Evolutionary conservation across 2,888 invertebrate genomes (phyloP).

Genomic region (Sturmia bella): DNA sequence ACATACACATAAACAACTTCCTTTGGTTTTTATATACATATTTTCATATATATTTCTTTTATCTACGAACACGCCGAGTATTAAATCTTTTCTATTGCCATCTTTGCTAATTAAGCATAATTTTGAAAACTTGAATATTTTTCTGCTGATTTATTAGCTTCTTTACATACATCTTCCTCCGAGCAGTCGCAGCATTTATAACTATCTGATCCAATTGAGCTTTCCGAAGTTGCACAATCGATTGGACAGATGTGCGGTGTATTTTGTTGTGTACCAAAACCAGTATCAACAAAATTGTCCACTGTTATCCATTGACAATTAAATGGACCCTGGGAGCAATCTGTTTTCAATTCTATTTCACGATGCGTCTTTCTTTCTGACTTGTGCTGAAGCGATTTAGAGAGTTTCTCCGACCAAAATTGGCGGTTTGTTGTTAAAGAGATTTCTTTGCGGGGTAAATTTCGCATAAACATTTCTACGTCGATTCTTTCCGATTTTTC

Average conservation of each 20-base stretch:
- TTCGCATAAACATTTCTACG: background rate
- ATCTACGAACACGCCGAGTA: no score
- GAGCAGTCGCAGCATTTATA: constrained; percentile 59
- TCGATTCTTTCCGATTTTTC: constrained; percentile 51
- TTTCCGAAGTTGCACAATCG: constrained; percentile 72
- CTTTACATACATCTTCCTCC: constrained; percentile 40
- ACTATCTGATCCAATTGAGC: constrained; percentile 70
- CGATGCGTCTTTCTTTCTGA: constrained; percentile 67
- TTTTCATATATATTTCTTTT: no score
- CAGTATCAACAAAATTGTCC: constrained; percentile 71
- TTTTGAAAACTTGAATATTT: no score
- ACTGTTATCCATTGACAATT: constrained; percentile 76
- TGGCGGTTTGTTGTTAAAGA: constrained; percentile 6
- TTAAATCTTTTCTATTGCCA: no score
- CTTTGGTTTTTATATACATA: no score
- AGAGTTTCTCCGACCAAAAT: background rate
- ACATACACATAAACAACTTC: no score
- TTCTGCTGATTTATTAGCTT: constrained; percentile 10
- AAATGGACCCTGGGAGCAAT: constrained; percentile 78
- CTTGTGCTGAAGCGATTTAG: constrained; percentile 60
- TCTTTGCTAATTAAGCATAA: no score
- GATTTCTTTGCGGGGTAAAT: constrained; percentile 16
- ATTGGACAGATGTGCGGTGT: constrained; percentile 77
- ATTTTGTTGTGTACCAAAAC: constrained; percentile 71
- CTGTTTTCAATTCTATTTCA: constrained; percentile 75